Conservation (phyloP, 1,140 invertebrate species). For the Drosophila sp. region DNA sequence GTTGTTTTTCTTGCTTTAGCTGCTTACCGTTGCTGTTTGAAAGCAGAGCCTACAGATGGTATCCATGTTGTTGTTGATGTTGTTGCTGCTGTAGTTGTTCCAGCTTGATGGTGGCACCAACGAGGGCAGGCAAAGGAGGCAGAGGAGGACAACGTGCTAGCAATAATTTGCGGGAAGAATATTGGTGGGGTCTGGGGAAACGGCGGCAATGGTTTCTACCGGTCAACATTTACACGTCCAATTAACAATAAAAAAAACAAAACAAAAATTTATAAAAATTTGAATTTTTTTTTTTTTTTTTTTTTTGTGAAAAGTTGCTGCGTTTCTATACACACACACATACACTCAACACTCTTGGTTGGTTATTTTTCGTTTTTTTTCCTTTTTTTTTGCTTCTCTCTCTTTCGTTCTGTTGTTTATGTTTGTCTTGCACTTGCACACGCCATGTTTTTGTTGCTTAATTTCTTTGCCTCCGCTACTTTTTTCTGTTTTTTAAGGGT, state of each 20-base stretch:
- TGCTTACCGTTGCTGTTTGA: constrained; percentile 82
- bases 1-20: neutral
- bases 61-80: constrained; percentile 72
- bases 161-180: constrained; percentile 36
- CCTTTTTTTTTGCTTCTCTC: constrained; percentile 33
- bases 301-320: constrained; percentile 26
- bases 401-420: constrained; percentile 66
- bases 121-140: constrained; percentile 34
- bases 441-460: constrained; percentile 70
- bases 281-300: constrained; percentile 22
- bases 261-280: constrained; percentile 25
- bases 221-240: constrained; percentile 51
- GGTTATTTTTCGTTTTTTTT: constrained; percentile 48
- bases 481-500: constrained; percentile 56
- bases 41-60: constrained; percentile 83
- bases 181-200: constrained; percentile 4
- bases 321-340: constrained; percentile 34
- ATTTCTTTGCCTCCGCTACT: constrained; percentile 56
- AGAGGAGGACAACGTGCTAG: constrained; percentile 61
- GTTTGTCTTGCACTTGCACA: constrained; percentile 75
- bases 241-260: neutral
- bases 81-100: constrained; percentile 25
- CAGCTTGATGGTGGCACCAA: constrained; percentile 46
- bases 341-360: constrained; percentile 38
- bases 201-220: constrained; percentile 58